Evolutionary conservation across 2,113 vertebrate genomes (phyloP).

Genomic region (Lagopus muta): DNA sequence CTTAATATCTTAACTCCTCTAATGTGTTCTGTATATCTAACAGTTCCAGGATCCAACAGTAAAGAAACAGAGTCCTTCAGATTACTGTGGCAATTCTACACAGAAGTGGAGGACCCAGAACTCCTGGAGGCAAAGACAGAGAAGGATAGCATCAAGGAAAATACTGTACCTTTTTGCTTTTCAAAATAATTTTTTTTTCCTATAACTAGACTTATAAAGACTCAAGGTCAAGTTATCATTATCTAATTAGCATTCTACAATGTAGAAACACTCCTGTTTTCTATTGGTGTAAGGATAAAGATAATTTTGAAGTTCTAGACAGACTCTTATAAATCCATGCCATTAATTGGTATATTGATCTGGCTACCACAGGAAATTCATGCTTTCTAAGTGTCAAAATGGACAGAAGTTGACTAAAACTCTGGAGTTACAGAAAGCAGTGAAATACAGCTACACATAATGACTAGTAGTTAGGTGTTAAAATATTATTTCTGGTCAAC

Average conservation of each 20-base stretch:
- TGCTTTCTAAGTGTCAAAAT: background rate
- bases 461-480: background rate
- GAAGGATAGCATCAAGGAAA: background rate
- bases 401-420: background rate
- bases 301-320: background rate
- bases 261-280: background rate
- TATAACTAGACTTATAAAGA: background rate
- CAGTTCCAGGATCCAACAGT: background rate
- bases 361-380: background rate
- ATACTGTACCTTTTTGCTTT: background rate
- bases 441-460: background rate
- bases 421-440: background rate
- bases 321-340: background rate
- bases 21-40: background rate
- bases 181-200: background rate
- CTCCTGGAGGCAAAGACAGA: background rate
- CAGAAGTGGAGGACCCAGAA: background rate
- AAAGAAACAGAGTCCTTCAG: background rate
- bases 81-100: background rate
- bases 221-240: background rate
- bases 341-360: background rate
- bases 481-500: background rate
- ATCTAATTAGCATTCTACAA: background rate
- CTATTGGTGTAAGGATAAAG: background rate
- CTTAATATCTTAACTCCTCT: background rate